Conservation (phyloP, 2,888 invertebrate species). For the Aricia artaxerxes region DNA sequence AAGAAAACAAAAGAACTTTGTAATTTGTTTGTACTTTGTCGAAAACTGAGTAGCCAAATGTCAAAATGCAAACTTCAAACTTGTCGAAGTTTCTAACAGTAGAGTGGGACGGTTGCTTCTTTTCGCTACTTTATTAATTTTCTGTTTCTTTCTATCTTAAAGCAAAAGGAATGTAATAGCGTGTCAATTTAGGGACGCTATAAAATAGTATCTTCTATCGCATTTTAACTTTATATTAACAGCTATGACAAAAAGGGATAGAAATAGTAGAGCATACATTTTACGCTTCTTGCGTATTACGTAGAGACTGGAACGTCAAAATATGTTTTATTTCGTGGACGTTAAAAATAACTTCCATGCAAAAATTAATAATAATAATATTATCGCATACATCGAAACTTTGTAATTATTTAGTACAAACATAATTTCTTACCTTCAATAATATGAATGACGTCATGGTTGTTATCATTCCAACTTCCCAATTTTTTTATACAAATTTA, state of each 20-base stretch:
- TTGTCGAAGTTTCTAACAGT: constrained; percentile 24
- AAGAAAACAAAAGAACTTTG: constrained; percentile 19
- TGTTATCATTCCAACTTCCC: constrained; percentile 77
- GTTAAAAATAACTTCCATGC: constrained; percentile 14
- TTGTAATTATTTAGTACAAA: background rate
- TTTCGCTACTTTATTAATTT: constrained; percentile 38
- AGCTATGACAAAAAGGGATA: constrained; percentile 55
- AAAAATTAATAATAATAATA: background rate
- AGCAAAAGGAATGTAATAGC: constrained; percentile 45
- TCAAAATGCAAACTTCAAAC: constrained; percentile 32
- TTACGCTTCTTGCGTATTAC: constrained; percentile 35
- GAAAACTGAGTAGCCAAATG: constrained; percentile 19
- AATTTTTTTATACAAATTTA: constrained; percentile 61
- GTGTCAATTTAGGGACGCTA: constrained; percentile 42
- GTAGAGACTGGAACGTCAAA: constrained; percentile 61
- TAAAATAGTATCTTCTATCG: constrained; percentile 40
- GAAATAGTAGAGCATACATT: constrained; percentile 34
- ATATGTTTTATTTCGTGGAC: constrained; percentile 37
- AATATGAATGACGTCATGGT: constrained; percentile 81
- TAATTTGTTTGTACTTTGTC: background rate
- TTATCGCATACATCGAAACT: background rate
- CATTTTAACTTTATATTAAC: constrained; percentile 35
- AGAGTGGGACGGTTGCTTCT: constrained; percentile 15
- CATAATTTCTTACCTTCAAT: constrained; percentile 66
- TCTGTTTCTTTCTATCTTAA: constrained; percentile 67